Evolutionary conservation across 2,888 invertebrate species (phyloP).

Genomic region (Drosophila pegasa): DNA sequence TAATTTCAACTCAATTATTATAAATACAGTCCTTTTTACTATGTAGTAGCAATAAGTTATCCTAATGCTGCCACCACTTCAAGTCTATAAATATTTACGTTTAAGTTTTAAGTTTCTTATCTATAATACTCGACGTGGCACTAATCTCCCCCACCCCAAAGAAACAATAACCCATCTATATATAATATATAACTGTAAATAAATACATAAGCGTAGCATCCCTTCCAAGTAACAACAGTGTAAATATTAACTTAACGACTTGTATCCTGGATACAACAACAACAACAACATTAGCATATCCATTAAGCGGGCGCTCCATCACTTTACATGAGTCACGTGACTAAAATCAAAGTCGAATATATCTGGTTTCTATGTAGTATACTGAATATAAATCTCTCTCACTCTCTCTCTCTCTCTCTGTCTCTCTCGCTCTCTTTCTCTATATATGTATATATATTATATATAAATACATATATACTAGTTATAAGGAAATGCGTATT

Average conservation of each 20-base stretch:
- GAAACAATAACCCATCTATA: slow-evolving; percentile 20
- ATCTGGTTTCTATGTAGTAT: slow-evolving; percentile 59
- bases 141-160: slow-evolving; percentile 32
- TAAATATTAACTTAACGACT: slow-evolving; percentile 62
- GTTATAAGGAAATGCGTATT: slow-evolving; percentile 34
- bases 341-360: slow-evolving; percentile 45
- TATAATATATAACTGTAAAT: slow-evolving; percentile 54
- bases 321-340: slow-evolving; percentile 27
- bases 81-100: slow-evolving; percentile 38
- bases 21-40: slow-evolving; percentile 30
- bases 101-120: slow-evolving; percentile 55
- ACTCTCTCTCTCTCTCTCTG: not conserved
- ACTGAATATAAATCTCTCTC: slow-evolving; percentile 20
- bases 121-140: slow-evolving; percentile 66
- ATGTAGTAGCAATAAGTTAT: slow-evolving; percentile 63
- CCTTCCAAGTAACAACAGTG: slow-evolving; percentile 33
- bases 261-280: slow-evolving; percentile 26
- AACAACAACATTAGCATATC: slow-evolving; percentile 24
- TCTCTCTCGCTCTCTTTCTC: not conserved
- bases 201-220: slow-evolving; percentile 57
- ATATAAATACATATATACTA: slow-evolving; percentile 18
- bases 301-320: slow-evolving; percentile 30
- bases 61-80: slow-evolving; percentile 54
- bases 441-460: not conserved
- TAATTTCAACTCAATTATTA: slow-evolving; percentile 30